Evolutionary conservation across 2,113 vertebrate species (phyloP).

Genomic region (Pimephales promelas): DNA sequence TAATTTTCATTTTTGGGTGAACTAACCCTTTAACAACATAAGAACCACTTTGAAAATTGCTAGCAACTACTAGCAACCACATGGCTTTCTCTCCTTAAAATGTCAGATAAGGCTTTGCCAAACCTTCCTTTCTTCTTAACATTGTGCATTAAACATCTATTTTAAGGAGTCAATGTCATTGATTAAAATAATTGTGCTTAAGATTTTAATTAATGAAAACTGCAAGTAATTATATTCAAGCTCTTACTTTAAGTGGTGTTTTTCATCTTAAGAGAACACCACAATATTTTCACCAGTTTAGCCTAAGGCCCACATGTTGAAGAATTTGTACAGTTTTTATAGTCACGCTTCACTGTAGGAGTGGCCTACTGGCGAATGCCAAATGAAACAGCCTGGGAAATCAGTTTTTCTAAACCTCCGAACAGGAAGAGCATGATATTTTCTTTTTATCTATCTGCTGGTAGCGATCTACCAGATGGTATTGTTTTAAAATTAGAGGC

Average conservation of each 20-base stretch:
- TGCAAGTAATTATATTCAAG: neutral
- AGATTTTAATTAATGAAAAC: constrained; percentile 6
- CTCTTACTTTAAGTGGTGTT: neutral
- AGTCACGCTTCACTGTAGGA: constrained; percentile 34
- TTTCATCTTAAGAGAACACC: constrained; percentile 18
- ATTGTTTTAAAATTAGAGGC: constrained; percentile 20
- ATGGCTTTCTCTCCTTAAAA: neutral
- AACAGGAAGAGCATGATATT: constrained; percentile 37
- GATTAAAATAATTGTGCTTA: neutral
- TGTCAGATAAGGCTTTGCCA: neutral
- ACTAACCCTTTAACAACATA: too few relatives aligned
- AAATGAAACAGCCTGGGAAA: constrained; percentile 8
- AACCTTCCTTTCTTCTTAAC: neutral
- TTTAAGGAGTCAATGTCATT: neutral
- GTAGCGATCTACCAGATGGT: constrained; percentile 31
- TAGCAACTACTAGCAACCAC: neutral
- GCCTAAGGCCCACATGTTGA: constrained; percentile 29
- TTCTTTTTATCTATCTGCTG: constrained; percentile 34
- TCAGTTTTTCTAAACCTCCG: constrained; percentile 14
- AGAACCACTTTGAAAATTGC: neutral
- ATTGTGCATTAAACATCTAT: neutral
- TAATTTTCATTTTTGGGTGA: too few relatives aligned
- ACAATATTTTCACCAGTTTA: neutral
- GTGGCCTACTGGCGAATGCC: neutral
- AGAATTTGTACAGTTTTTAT: constrained; percentile 21